phyloP scores from a whole-genome alignment of 2,113 vertebrate species.

The Pangasianodon gigas region DNA sequence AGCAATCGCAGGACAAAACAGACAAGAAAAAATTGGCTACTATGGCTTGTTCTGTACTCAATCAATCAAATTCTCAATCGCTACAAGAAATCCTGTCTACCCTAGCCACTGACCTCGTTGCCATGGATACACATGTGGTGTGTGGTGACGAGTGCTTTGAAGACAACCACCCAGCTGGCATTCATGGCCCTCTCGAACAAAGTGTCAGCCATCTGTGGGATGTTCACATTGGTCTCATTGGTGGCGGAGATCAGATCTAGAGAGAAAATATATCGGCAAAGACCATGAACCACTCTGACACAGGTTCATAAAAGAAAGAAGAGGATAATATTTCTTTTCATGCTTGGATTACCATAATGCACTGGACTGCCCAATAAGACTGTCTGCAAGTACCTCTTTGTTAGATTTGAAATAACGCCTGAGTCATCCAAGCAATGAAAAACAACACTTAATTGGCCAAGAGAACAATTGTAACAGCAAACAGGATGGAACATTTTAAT shows the following conservation, averaged over 20 bases:
- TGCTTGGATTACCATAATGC: neutral
- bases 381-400: neutral
- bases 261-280: slow-evolving; percentile 35
- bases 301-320: neutral
- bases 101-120: slow-evolving; percentile 84
- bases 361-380: neutral
- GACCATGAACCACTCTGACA: neutral
- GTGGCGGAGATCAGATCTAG: slow-evolving; percentile 96
- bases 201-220: slow-evolving; percentile 89
- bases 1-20: neutral
- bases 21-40: neutral
- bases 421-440: neutral
- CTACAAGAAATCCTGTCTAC: neutral
- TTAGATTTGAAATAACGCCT: neutral
- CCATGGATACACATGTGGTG: slow-evolving; percentile 98
- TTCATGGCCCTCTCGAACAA: slow-evolving; percentile 80
- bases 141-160: slow-evolving; percentile 95
- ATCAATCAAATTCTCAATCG: neutral
- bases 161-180: slow-evolving; percentile 98
- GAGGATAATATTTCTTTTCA: slow-evolving; percentile 39
- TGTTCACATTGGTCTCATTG: slow-evolving; percentile 98
- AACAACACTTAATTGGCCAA: neutral
- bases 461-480: neutral
- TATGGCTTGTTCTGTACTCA: neutral
- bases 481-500: neutral